These are phyloP conservation scores for Amitus sp. DNA, from an alignment of 2,888 invertebrate species.

Conservation along the genomic window DNA sequence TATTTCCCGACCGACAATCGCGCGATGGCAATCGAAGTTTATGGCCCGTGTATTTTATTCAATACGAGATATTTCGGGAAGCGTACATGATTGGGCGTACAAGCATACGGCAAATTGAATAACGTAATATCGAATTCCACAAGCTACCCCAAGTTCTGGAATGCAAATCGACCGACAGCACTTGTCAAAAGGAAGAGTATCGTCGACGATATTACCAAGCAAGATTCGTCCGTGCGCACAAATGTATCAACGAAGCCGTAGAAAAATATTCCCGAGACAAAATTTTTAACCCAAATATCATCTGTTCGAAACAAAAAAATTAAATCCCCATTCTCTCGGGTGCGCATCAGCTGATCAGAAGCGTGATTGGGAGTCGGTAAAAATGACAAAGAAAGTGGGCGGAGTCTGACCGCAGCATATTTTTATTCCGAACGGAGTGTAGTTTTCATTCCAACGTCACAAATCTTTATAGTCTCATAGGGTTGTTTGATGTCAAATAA, in stretches of 20 bases:
- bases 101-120: conserved; percentile 53
- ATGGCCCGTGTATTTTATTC: conserved; percentile 15
- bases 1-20: neutral
- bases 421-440: too few relatives aligned
- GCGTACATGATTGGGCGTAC: conserved; percentile 28
- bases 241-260: conserved; percentile 6
- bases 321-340: too few relatives aligned
- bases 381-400: too few relatives aligned
- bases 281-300: too few relatives aligned
- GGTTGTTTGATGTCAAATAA: too few relatives aligned
- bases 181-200: conserved; percentile 39
- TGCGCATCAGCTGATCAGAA: too few relatives aligned
- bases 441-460: too few relatives aligned
- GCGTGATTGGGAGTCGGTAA: too few relatives aligned
- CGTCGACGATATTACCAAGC: conserved; percentile 34
- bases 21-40: too few relatives aligned
- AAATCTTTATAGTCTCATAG: too few relatives aligned
- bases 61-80: conserved; percentile 20
- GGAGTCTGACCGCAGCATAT: too few relatives aligned
- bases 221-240: conserved; percentile 8
- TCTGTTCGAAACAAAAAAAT: too few relatives aligned
- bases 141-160: conserved; percentile 46
- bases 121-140: conserved; percentile 60
- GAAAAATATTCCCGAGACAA: conserved; percentile 16
- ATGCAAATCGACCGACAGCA: conserved; percentile 50